Conservation (phyloP, 2,797 vertebrate genomes). For the Eleutherodactylus coqui region DNA sequence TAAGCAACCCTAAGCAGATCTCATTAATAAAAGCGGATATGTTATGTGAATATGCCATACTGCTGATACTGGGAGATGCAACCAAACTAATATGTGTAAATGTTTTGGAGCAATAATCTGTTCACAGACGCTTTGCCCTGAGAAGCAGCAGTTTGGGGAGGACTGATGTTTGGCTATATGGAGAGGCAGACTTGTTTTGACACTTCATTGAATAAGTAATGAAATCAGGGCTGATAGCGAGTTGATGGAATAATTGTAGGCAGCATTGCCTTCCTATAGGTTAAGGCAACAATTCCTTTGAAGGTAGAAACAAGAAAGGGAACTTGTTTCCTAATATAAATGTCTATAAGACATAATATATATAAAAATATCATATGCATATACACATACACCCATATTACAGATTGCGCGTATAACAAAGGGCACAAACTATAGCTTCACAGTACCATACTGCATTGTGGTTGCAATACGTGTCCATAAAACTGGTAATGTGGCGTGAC, state of each 20-base stretch:
- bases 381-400: too few relatives aligned
- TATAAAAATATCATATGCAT: too few relatives aligned
- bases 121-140: conserved; percentile 68
- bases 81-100: conserved; percentile 81
- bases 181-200: conserved; percentile 80
- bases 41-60: conserved; percentile 64
- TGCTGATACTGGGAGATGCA: conserved; percentile 75
- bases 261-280: conserved; percentile 60
- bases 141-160: conserved; percentile 64
- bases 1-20: conserved; percentile 76
- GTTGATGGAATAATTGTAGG: conserved; percentile 72
- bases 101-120: conserved; percentile 71
- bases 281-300: background rate
- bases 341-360: background rate
- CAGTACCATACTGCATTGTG: too few relatives aligned
- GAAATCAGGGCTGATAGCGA: conserved; percentile 73
- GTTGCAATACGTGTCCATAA: too few relatives aligned
- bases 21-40: conserved; percentile 79
- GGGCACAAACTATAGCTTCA: too few relatives aligned
- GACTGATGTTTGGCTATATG: conserved; percentile 70
- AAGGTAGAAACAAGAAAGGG: background rate
- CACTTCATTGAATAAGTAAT: conserved; percentile 73
- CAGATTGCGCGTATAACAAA: too few relatives aligned
- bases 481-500: too few relatives aligned
- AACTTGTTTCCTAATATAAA: background rate